Base-by-base conservation (phyloP, 2,888 invertebrate genomes). In the Epinotia bilunana region DNA sequence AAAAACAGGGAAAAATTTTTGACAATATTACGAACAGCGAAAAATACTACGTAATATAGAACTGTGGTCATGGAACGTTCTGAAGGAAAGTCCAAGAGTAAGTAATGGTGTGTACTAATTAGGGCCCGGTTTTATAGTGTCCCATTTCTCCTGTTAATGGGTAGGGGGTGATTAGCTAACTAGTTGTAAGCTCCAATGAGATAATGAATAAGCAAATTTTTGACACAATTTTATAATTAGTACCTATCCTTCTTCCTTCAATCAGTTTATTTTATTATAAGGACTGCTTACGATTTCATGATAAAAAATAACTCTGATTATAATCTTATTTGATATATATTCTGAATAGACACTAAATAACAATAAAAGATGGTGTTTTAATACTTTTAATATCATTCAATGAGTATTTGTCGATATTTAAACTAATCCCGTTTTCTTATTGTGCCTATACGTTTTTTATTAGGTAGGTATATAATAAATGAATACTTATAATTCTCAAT, bases 111-210 rank as follows among this genome's bases (percentile, higher is more conserved):
- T 80, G 67, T 78, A 77, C 79, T 78, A 77, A 78, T 81, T 79
- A 82, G 82, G 81, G 78, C 77, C 73, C 76, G 77, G 77, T 83
- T 89, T 87, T 90, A 90, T 90, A 90, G 81, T 80, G 72, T 77
- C 80, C 81, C 78, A 77, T 81, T 77, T 77, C 53, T 60, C 73
- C 23, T 55, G n/a, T 63, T 63, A 77, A 65, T 79, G 74, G 79
- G 77, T 79, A 76, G 77, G 74, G 60, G 79, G 79, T 83, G 73
- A 85, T 86, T 85, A 85, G 81, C 79, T 79, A 84, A 85, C 79
- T 78, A 79, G 80, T 77, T 33, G 76, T 73, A 78, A 60, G 78
- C 77, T 69, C 77, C 74, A 77, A 82, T 81, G 71, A 79, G 79
- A 79, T 83, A 74, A 82, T 84, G 83, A 33, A 69, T 64, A 46